Evolutionary conservation across 2,888 invertebrate species (phyloP), one percentile per base, ranked within the genome.

Genomic region (Drosophila basisetae): DNA sequence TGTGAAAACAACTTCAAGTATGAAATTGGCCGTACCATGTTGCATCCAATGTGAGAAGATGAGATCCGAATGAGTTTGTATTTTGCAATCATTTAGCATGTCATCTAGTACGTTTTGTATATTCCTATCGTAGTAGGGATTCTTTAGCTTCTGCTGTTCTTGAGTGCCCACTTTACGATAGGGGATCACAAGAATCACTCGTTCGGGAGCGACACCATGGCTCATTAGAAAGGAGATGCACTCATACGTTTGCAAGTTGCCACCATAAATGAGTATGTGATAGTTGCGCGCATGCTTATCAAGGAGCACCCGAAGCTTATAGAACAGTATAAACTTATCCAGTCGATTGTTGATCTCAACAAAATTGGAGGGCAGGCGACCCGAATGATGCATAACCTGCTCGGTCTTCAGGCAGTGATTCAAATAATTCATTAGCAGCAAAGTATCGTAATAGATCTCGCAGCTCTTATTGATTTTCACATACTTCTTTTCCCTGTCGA

Each of bases 301-400:
- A 3, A 73, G 16, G 0, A 91, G 60, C 1, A 81, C 59, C 1
- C 76, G 59, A 0, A 92, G 30, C 66, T 92, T 92, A 28, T 93
- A 83, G 55, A 83, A 91, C 7, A 92, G 68, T 18, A 87, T 18
- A 0, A 93, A 75, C 43, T 89, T 91, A 59, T 92, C 91, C 16
- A 92, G 60, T 0, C 92, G 90, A 60, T 49, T 66, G 50, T 92
- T 92, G 11, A 92, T 58, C 35, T 93, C 85, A 1, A 87, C 50
- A 60, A 91, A 91, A 54, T 92, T 92, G 0, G 66, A n/a, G 0
- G 93, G 92, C 0, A 16, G 1, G 0, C 28, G 53, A 3, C 10
- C 11, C 2, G 39, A 9, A 11, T 7, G 13, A 0, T 28, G 13
- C 11, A 13, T 0, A 6, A 18, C 9, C 4, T 10, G 13, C 6